Evolutionary conservation across 2,888 invertebrate genomes (phyloP).

Genomic region (Dynastes tityus): DNA sequence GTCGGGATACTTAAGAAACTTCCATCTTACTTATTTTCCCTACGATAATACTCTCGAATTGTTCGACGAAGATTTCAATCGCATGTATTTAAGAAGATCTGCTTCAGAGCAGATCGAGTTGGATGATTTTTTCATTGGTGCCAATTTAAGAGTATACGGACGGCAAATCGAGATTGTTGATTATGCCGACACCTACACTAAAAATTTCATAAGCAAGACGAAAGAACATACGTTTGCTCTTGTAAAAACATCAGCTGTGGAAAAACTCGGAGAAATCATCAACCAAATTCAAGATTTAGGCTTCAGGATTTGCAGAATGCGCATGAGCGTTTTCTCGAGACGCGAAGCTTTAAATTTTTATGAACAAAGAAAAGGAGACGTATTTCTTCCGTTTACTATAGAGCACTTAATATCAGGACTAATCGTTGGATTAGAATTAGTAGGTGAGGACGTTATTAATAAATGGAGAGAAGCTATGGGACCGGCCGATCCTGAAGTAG

Average conservation of each 20-base stretch:
- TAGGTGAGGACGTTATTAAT: constrained; percentile 80
- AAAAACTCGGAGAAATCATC: constrained; percentile 83
- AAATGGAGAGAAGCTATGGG: constrained; percentile 77
- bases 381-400: constrained; percentile 78
- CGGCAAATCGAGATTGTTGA: constrained; percentile 82
- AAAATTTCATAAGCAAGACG: constrained; percentile 75
- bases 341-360: constrained; percentile 80
- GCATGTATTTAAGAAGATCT: constrained; percentile 75
- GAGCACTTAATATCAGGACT: constrained; percentile 80
- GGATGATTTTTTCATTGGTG: constrained; percentile 83
- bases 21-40: constrained; percentile 84
- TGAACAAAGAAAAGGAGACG: constrained; percentile 73
- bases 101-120: constrained; percentile 78
- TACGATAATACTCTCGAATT: constrained; percentile 87
- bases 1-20: constrained; percentile 82
- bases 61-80: constrained; percentile 65
- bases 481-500: constrained; percentile 75
- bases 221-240: constrained; percentile 84
- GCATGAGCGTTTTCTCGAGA: constrained; percentile 79
- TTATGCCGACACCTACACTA: constrained; percentile 82
- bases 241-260: constrained; percentile 82
- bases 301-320: constrained; percentile 78
- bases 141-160: constrained; percentile 82
- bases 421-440: constrained; percentile 81
- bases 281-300: constrained; percentile 77